Conservation (phyloP, 2,113 vertebrate genomes). For the Petrocephalus zakoni region DNA sequence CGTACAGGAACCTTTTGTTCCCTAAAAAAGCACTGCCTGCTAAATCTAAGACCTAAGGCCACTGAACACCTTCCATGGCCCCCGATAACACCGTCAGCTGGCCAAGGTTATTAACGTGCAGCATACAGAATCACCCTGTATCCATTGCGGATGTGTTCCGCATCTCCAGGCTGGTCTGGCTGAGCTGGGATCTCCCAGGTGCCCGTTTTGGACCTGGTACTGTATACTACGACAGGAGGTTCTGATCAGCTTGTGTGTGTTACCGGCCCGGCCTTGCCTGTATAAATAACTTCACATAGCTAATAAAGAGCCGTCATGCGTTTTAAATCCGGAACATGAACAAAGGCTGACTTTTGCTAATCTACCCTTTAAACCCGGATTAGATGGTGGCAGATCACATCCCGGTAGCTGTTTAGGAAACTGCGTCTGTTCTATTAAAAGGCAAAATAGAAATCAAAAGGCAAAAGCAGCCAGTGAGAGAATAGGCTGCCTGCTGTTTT, state of each 20-base stretch:
- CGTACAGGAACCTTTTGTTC: background rate
- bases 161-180: background rate
- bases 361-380: constrained; percentile 12
- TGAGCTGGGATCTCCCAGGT: background rate
- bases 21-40: background rate
- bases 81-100: background rate
- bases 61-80: background rate
- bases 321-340: background rate
- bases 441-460: background rate
- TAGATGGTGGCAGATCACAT: background rate
- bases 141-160: background rate
- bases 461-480: background rate
- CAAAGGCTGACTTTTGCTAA: background rate
- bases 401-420: background rate
- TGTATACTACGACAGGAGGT: background rate
- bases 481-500: background rate
- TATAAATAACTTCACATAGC: background rate
- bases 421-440: background rate
- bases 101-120: background rate
- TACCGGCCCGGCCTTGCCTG: background rate
- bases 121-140: background rate
- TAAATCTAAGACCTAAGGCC: background rate
- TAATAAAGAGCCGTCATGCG: background rate
- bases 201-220: background rate
- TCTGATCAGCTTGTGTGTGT: background rate